Percentiles rank a stretch among this genome's conserved stretches.
Conservation (phyloP, 2,888 invertebrate genomes). For the Chelonus formosanus region DNA sequence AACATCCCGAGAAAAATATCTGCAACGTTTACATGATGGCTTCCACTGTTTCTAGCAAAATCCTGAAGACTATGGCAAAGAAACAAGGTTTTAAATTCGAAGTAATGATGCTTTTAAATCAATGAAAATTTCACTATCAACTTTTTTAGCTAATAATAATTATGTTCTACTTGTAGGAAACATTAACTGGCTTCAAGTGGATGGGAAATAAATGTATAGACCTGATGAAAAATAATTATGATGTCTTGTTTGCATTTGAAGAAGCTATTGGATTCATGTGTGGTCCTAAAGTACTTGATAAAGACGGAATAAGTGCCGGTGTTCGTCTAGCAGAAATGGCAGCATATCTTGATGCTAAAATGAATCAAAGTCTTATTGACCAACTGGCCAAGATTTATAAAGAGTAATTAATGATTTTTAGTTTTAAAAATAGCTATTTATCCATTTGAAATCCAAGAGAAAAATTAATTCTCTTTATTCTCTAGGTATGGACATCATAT, state of each 20-base stretch:
- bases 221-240: conserved; percentile 75
- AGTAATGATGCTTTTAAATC: conserved; percentile 57
- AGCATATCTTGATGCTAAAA: conserved; percentile 73
- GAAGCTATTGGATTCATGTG: conserved; percentile 99
- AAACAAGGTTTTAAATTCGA: conserved; percentile 79
- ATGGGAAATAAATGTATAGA: conserved; percentile 91
- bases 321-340: conserved; percentile 81
- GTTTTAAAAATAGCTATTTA: neutral
- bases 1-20: conserved; percentile 65
- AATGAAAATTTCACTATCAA: conserved; percentile 9
- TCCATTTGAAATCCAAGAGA: neutral
- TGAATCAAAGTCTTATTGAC: conserved; percentile 67
- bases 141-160: no score
- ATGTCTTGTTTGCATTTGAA: conserved; percentile 93
- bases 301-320: conserved; percentile 95
- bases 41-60: conserved; percentile 97
- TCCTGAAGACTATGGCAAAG: conserved; percentile 82
- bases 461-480: conserved; percentile 19
- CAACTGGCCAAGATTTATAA: conserved; percentile 81
- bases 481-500: conserved; percentile 88
- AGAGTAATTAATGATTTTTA: conserved; percentile 64
- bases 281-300: conserved; percentile 87
- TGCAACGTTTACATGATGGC: conserved; percentile 83
- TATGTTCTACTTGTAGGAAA: conserved; percentile 73
- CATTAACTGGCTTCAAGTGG: conserved; percentile 99